Evolutionary conservation across 2,797 vertebrate genomes (phyloP).

Genomic region (Hoplostethus mediterraneus): DNA sequence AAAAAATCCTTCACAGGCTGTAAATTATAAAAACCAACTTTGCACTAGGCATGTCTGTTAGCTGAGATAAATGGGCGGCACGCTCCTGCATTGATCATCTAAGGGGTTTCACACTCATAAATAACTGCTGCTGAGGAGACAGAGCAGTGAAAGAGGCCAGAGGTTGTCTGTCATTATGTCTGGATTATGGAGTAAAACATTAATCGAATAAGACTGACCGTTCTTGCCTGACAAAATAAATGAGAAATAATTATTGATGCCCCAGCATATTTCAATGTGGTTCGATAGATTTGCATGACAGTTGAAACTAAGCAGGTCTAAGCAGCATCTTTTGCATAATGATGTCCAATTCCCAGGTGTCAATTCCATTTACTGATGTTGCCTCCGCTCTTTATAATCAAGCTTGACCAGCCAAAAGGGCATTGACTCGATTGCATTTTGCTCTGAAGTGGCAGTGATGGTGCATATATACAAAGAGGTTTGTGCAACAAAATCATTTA

Average conservation of each 20-base stretch:
- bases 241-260: not conserved
- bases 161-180: conserved; percentile 47
- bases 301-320: conserved; percentile 17
- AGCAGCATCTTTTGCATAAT: conserved; percentile 6
- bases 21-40: conserved; percentile 48
- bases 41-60: conserved; percentile 62
- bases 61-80: conserved; percentile 68
- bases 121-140: conserved; percentile 56
- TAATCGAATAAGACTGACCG: not conserved
- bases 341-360: conserved; percentile 5
- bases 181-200: conserved; percentile 15
- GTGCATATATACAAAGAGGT: conserved; percentile 26
- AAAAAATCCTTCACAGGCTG: conserved; percentile 45
- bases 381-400: not conserved
- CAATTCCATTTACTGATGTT: conserved; percentile 20
- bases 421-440: conserved; percentile 15
- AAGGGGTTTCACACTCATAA: conserved; percentile 53
- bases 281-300: not conserved
- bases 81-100: conserved; percentile 70
- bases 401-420: conserved; percentile 18
- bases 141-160: conserved; percentile 25
- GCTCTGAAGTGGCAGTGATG: conserved; percentile 29
- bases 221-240: conserved; percentile 31
- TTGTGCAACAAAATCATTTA: not conserved
- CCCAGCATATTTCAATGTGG: not conserved